These are phyloP conservation scores for Leptosomus discolor DNA, from an alignment of 2,113 vertebrate genomes.

Conservation along the genomic window DNA sequence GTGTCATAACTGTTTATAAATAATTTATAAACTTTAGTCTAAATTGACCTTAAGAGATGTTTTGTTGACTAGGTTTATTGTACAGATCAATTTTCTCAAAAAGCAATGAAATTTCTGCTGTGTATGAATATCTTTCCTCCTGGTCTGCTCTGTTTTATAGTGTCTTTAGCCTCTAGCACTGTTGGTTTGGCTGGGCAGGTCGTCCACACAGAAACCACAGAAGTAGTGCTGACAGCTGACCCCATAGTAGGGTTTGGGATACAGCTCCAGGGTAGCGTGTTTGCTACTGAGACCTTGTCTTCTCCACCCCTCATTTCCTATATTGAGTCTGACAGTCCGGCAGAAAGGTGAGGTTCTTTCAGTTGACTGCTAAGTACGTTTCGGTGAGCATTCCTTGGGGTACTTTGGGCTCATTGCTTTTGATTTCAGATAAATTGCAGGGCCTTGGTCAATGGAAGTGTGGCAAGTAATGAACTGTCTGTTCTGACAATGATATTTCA, in stretches of 20 bases:
- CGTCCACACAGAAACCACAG: constrained; percentile 96
- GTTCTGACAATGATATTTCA: constrained; percentile 50
- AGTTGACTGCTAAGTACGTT: background rate
- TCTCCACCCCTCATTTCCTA: constrained; percentile 98
- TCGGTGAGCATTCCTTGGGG: background rate
- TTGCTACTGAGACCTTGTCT: constrained; percentile 93
- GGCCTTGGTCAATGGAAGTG: background rate
- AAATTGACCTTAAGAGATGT: background rate
- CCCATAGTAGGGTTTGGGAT: constrained; percentile 93
- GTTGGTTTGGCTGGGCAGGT: constrained; percentile 96
- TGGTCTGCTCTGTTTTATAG: constrained; percentile 71
- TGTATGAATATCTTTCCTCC: constrained; percentile 31
- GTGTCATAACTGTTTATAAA: background rate
- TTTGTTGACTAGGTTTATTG: background rate
- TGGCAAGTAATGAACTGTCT: constrained; percentile 26
- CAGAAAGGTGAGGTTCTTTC: constrained; percentile 85
- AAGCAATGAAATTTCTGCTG: background rate
- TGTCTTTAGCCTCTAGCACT: constrained; percentile 95
- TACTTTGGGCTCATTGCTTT: background rate
- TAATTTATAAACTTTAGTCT: background rate
- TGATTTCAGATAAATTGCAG: constrained; percentile 34
- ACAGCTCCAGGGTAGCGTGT: constrained; percentile 96
- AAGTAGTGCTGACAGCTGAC: constrained; percentile 89
- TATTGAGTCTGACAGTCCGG: constrained; percentile 94
- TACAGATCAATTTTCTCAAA: background rate